Conservation (phyloP, 1,140 invertebrate genomes). For the Copidosoma floridanum region DNA sequence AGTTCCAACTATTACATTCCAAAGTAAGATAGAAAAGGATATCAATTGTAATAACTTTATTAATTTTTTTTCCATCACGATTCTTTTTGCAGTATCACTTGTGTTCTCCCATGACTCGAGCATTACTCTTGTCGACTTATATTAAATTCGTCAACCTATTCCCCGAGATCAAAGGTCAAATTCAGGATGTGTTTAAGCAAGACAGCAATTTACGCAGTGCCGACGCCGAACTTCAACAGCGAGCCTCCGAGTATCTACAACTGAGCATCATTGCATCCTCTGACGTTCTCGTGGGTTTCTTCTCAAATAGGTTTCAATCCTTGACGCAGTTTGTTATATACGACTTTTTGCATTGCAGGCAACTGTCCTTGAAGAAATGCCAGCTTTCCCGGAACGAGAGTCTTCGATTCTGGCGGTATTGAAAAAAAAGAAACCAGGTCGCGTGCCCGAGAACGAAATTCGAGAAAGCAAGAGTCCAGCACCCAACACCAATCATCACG, state of each 20-base stretch:
- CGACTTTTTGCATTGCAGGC: conserved; percentile 59
- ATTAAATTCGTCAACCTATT: conserved; percentile 99
- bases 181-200: conserved; percentile 94
- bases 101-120: conserved; percentile 94
- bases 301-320: neutral
- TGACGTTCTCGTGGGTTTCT: conserved; percentile 81
- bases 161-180: conserved; percentile 94
- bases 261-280: conserved; percentile 93
- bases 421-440: conserved; percentile 96
- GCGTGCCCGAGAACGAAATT: conserved; percentile 82
- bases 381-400: conserved; percentile 98
- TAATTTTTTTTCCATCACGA: conserved; percentile 2
- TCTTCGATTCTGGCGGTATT: conserved; percentile 96
- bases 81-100: conserved; percentile 78
- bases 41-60: neutral
- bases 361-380: conserved; percentile 99
- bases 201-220: conserved; percentile 96
- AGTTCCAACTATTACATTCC: conserved; percentile 96
- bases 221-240: conserved; percentile 97
- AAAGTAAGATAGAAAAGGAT: conserved; percentile 62
- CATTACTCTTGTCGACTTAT: conserved; percentile 94
- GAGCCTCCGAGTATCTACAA: conserved; percentile 97
- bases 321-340: neutral
- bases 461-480: conserved; percentile 78
- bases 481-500: conserved; percentile 63